Conservation (phyloP, 2,797 vertebrate genomes). For the Gorsachius magnificus region DNA sequence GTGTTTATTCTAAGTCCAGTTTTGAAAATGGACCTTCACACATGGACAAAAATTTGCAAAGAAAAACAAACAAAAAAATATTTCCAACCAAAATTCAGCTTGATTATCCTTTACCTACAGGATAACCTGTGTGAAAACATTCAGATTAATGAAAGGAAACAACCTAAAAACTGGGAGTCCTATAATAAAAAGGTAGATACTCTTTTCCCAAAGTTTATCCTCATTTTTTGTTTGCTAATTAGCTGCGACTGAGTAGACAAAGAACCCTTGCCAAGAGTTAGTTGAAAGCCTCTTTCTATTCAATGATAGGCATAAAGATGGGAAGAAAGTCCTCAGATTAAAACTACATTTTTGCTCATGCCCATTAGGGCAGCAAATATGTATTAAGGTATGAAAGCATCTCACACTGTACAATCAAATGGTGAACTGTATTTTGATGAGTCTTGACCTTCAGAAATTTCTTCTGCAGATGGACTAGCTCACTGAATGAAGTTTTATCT, state of each 20-base stretch:
- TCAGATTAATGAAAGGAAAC: background rate
- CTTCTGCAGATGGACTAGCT: background rate
- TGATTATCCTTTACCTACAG: background rate
- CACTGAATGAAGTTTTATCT: background rate
- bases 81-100: background rate
- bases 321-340: background rate
- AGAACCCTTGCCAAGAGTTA: background rate
- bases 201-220: background rate
- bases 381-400: background rate
- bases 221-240: background rate
- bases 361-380: background rate
- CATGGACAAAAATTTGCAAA: background rate
- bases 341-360: background rate
- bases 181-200: background rate
- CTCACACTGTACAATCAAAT: background rate
- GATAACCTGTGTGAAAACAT: background rate
- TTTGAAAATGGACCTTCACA: background rate
- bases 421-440: background rate
- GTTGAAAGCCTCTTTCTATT: background rate
- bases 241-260: background rate
- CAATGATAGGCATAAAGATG: background rate
- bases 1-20: background rate
- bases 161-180: background rate
- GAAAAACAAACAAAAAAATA: rapidly evolving
- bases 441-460: background rate